phyloP scores from a whole-genome alignment of 1,140 invertebrate species.

The Tetramorium parvispinum region DNA sequence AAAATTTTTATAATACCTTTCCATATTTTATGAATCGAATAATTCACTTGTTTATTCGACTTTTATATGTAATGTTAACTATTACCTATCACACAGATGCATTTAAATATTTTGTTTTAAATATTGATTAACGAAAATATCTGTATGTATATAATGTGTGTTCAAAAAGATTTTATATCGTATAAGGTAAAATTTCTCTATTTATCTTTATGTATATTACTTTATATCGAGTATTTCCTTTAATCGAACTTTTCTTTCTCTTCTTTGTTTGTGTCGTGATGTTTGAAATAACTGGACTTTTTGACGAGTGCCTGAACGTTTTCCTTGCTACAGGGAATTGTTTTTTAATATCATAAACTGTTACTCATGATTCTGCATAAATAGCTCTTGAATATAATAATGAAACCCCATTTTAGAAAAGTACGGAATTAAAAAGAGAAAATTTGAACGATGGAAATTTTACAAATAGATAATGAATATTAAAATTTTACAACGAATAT shows the following conservation, averaged over 20 bases:
- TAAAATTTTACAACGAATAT: background rate
- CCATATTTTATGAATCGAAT: background rate
- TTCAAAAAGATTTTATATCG: background rate
- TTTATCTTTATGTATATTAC: background rate
- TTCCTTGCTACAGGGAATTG: background rate
- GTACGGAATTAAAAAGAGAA: background rate
- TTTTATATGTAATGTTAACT: constrained; percentile 27
- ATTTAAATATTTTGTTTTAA: background rate
- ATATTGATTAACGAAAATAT: background rate
- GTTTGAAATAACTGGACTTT: background rate
- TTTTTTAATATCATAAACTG: background rate
- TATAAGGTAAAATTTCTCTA: constrained; percentile 6
- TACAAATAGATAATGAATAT: background rate
- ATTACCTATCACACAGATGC: background rate
- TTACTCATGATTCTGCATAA: background rate
- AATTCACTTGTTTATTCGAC: background rate
- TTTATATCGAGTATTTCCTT: background rate
- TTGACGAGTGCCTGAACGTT: constrained; percentile 29
- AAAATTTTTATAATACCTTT: background rate
- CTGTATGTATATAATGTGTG: background rate
- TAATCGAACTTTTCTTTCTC: background rate
- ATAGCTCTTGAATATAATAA: background rate
- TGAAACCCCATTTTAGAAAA: background rate
- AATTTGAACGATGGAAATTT: too few relatives aligned
- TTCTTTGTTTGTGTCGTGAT: background rate